Percentiles rank a stretch among this genome's conserved stretches.
These are phyloP conservation scores for Thymelicus sylvestris DNA, from an alignment of 2,888 invertebrate genomes.

Conservation along the genomic window DNA sequence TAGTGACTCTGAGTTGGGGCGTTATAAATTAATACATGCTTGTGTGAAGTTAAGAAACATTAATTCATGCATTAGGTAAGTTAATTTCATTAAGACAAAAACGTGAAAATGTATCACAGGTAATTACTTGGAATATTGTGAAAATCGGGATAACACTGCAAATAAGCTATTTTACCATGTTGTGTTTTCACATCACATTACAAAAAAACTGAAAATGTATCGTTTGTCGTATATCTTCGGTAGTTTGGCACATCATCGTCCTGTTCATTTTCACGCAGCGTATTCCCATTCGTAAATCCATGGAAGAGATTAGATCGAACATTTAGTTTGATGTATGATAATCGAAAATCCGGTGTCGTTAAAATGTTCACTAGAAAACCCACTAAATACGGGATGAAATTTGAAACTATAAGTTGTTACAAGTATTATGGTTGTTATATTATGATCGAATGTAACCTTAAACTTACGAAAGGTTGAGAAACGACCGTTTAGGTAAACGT, in stretches of 20 bases:
- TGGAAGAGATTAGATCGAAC: conserved; percentile 18
- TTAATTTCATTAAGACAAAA: no score
- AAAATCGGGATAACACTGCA: no score
- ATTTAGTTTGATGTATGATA: conserved; percentile 34
- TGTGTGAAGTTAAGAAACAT: no score
- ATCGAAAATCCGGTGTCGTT: conserved; percentile 28
- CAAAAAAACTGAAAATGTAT: not conserved
- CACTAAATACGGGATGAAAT: conserved; percentile 26
- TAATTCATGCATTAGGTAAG: no score
- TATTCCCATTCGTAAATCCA: conserved; percentile 26
- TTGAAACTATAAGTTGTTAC: conserved; percentile 29
- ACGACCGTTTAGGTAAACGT: conserved; percentile 22
- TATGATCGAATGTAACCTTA: conserved; percentile 24
- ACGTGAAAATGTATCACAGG: no score
- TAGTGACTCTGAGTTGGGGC: no score
- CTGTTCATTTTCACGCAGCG: conserved; percentile 18
- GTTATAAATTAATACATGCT: no score
- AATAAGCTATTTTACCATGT: no score
- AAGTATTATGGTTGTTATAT: conserved; percentile 11
- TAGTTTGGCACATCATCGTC: not conserved
- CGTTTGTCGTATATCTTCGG: not conserved
- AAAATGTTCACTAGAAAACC: conserved; percentile 27
- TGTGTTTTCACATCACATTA: no score
- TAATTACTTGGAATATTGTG: no score
- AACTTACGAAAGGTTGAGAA: conserved; percentile 24